phyloP scores from a whole-genome alignment of 1,140 invertebrate genomes.

The Orius insidiosus region DNA sequence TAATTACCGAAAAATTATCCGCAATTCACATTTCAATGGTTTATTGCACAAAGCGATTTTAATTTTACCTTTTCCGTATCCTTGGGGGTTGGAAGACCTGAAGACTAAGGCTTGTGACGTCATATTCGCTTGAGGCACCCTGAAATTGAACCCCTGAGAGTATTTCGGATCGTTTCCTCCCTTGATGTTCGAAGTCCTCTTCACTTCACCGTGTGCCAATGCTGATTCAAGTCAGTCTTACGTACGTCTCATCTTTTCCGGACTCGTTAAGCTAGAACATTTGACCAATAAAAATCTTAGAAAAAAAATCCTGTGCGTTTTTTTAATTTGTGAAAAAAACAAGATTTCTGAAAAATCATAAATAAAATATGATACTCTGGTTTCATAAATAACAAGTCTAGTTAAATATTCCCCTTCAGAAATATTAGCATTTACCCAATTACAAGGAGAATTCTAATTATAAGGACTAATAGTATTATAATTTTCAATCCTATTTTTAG shows the following conservation, averaged over 20 bases:
- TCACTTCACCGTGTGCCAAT: conserved; percentile 49
- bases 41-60: too few species aligned
- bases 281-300: too few species aligned
- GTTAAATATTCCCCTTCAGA: too few species aligned
- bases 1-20: neutral
- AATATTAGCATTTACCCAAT: too few species aligned
- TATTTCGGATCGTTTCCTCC: conserved; percentile 36
- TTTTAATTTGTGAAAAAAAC: too few species aligned
- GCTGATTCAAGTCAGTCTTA: conserved; percentile 46
- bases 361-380: too few species aligned
- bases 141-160: conserved; percentile 59
- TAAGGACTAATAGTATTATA: too few species aligned
- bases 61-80: conserved; percentile 35
- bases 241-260: conserved; percentile 35
- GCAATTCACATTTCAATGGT: neutral
- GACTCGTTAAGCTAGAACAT: conserved; percentile 18
- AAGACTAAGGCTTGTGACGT: conserved; percentile 47
- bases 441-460: too few species aligned
- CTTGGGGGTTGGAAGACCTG: conserved; percentile 41
- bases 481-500: too few species aligned
- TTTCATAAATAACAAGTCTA: too few species aligned
- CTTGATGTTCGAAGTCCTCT: conserved; percentile 43
- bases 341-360: too few species aligned
- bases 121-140: conserved; percentile 36
- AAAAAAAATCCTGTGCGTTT: too few species aligned